Conservation (phyloP, 53 echinoderm and acorn worm genomes). For the Pentamera pediparva region DNA sequence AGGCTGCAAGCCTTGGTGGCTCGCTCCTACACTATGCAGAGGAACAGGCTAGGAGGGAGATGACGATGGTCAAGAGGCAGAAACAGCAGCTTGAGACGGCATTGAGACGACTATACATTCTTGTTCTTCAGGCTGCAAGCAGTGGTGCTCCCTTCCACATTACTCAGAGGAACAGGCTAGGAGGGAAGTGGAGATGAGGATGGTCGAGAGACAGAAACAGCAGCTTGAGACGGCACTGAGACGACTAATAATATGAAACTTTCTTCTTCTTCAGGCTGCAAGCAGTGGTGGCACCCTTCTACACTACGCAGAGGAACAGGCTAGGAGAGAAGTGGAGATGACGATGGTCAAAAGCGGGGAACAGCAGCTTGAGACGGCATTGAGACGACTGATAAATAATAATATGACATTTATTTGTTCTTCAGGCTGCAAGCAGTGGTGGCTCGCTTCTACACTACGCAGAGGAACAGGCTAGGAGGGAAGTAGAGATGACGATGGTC, state of each 20-base stretch:
- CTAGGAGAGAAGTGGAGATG: constrained; percentile 75
- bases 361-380: no score
- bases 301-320: constrained; percentile 83
- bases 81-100: constrained; percentile 91
- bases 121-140: constrained; percentile 53
- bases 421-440: constrained; percentile 55
- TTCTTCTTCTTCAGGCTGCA: constrained; percentile 57
- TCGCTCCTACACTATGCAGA: constrained; percentile 90
- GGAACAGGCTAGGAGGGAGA: no score
- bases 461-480: constrained; percentile 83
- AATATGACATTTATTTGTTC: neutral
- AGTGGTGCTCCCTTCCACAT: constrained; percentile 79
- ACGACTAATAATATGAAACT: no score
- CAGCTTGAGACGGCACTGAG: constrained; percentile 88
- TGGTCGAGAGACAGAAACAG: constrained; percentile 75
- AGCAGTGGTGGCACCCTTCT: constrained; percentile 66
- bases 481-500: constrained; percentile 68
- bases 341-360: constrained; percentile 50
- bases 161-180: constrained; percentile 90
- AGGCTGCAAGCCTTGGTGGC: constrained; percentile 57
- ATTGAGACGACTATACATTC: constrained; percentile 83
- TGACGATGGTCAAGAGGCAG: constrained; percentile 59
- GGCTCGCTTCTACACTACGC: constrained; percentile 85
- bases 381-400: no score
- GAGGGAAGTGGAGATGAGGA: constrained; percentile 73